A percentile compares a stretch with the other conserved stretches of the same genome.
Evolutionary conservation across 1,140 invertebrate species (phyloP).

Genomic region (Plectrocnemia conspersa): DNA sequence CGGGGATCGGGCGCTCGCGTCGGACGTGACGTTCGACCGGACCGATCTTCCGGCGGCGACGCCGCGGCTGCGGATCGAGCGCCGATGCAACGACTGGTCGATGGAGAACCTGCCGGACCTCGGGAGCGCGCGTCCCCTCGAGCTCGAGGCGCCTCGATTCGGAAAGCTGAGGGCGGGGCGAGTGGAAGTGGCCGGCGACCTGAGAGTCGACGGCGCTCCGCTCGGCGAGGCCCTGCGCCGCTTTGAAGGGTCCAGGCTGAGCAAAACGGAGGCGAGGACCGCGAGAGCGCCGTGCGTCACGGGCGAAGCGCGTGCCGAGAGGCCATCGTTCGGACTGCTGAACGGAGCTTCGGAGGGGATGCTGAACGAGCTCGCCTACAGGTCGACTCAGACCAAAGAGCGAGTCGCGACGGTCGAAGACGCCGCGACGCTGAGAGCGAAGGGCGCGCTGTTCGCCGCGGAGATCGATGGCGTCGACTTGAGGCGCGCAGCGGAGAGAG

Average conservation of each 20-base stretch:
- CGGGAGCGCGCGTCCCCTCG: slow-evolving; percentile 7
- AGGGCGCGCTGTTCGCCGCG: slow-evolving; percentile 20
- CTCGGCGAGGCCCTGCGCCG: slow-evolving; percentile 22
- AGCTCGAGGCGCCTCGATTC: slow-evolving; percentile 25
- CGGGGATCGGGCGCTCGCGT: slow-evolving; percentile 36
- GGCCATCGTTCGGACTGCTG: slow-evolving; percentile 19
- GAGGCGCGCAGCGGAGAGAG: slow-evolving; percentile 22
- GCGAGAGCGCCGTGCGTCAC: slow-evolving; percentile 26
- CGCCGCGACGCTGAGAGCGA: slow-evolving; percentile 22
- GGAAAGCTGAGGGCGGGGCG: slow-evolving; percentile 20
- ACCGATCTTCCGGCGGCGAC: slow-evolving; percentile 11
- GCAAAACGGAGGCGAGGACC: slow-evolving; percentile 20
- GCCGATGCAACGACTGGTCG: slow-evolving; percentile 28
- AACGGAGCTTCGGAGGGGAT: slow-evolving; percentile 20
- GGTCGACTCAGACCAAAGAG: slow-evolving; percentile 23
- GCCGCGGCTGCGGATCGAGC: not conserved
- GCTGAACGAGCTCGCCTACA: slow-evolving; percentile 15
- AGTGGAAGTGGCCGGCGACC: slow-evolving; percentile 26
- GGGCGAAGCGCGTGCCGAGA: slow-evolving; percentile 12
- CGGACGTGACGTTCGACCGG: slow-evolving; percentile 26
- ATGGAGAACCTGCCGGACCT: slow-evolving; percentile 17
- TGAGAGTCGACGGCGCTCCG: slow-evolving; percentile 9
- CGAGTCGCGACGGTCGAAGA: slow-evolving; percentile 19
- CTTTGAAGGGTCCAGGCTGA: slow-evolving; percentile 27
- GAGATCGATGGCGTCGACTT: slow-evolving; percentile 27